Evolutionary conservation across 2,888 invertebrate genomes (phyloP), one percentile per base, ranked within the genome.

Genomic region (Octonoba sinensis): DNA sequence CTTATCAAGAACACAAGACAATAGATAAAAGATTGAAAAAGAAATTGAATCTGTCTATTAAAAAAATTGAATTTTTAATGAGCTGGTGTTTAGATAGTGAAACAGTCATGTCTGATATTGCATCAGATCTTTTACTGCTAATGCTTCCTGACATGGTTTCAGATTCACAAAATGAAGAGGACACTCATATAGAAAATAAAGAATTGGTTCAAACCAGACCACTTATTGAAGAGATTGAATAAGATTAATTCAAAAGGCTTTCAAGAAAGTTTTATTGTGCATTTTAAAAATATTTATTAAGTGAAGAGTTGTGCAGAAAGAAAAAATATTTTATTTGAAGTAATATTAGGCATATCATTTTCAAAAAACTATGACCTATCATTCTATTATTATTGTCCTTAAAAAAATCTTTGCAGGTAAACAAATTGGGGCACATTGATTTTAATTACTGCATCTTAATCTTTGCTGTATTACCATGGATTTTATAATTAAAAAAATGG

Each of bases 11-110:
- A 3, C 36, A 59, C 2, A 44, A 54, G 60, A 47, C 65, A 13
- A 13, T 44, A 15, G 66, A 71, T 22, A 76, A 62, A 72, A 51
- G 12, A 0, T 46, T 62, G 0, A 72, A 18, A 46, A 71, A 71
- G 16, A 67, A 70, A 44, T 62, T 82, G 13, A 62, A 64, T 67
- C 11, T 71, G 64, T 8, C 87, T 83, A 81, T 91, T 0, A 93
- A 92, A 86, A 94, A 94, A 89, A 86, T 94, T 1, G 93, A 93
- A 87, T 94, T 92, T 89, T 92, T 93, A 88, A 88, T 94, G 82
- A 92, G 93, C 0, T 94, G 90, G 90, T 88, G 92, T 47, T 60
- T 75, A 64, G 27, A 76, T 18, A 72, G 20, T 66, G 70, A 72
- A n/a, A 22, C 1, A 36, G 27, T 1, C 1, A 57, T 81, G 11